Evolutionary conservation across 1,140 invertebrate species (phyloP), one percentile per base, ranked within the genome.

Genomic region (Eciton burchellii): DNA sequence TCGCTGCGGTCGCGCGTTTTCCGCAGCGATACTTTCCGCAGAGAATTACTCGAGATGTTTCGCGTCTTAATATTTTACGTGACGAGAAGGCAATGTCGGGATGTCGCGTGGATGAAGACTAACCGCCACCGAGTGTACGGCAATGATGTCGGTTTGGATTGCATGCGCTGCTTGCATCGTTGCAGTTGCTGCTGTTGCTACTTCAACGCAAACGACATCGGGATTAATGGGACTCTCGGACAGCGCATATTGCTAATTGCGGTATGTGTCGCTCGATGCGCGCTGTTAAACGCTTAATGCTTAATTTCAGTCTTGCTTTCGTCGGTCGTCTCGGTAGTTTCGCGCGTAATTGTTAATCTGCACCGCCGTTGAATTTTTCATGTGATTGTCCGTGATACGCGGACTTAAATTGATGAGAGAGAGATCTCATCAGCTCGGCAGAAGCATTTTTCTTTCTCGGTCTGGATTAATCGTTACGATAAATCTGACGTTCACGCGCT

Each of bases 61-160:
- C 35, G 63, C 26, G 3, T 77, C 45, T 83, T 77, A 83, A 83
- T 76, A 83, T 65, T 76, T 76, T 76, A 81, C 47, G 73, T 79
- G 62, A 49, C 60, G 26, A 29, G 73, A 41, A 68, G 41, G 21
- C 12, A 65, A 63, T 63, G 41, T 76, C 43, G 54, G 41, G 21
- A 35, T 63, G 59, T 49, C 21, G 43, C n/a, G 35, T 43, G 72
- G 79, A 59, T 77, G 79, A 81, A 68, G 24, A 54, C 29, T 68
- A 68, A 49, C 45, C 24, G 68, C 29, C 47, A 14, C 12, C 63
- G 52, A 70, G 41, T n/a, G n/a, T 68, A 29, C 12, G 35, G 65
- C 45, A 29, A 62, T 29, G 3, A 68, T 24, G 74, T 70, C 47
- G 43, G 57, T 35, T 74, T 63, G 41, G 41, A 74, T 16, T 47